Base-by-base conservation (phyloP, 1,140 invertebrate species). In the Achroia grisella region DNA sequence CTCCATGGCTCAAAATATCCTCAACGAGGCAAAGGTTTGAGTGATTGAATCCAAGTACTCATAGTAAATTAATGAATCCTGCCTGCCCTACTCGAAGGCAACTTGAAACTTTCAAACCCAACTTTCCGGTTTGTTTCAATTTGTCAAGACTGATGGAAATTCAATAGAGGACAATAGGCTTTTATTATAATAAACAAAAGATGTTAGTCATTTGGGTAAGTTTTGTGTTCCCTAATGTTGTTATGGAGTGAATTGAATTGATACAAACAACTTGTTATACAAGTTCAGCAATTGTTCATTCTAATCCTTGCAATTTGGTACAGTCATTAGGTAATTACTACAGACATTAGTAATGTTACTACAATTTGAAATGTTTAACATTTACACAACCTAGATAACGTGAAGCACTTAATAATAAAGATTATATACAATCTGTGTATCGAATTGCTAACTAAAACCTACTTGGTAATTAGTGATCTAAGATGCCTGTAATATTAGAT, bases 41-140 rank as follows among this genome's bases (percentile, higher is more conserved):
- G 50, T 68, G 71, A 69, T 75, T 75, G 62, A 69, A 75, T 78
- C 75, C 65, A 62, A 72, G 59, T 71, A 71, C 70, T 70, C 64
- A 52, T 23, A 68, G 46, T 72, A 58, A 72, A 76, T 78, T 81
- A 73, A 78, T 75, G 67, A 62, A 68, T 69, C 58, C 46, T 51
- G 56, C 62, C 62, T 59, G n/a, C n/a, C n/a, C 54, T 48, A 59
- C 68, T 69, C 59, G 65, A 55, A 70, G 57, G 61, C 56, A 62
- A 60, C 58, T 44, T 50, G 51, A 51, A 62, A 74, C 55, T 77
- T 72, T 57, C 46, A 43, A 69, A 68, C 53, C 63, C 52, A 68
- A 76, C 62, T 73, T 77, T 73, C 46, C 62, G 69, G 65, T 72
- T 79, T 77, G 71, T 78, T 75, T 77, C 69, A 80, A 83, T 83